Evolutionary conservation across 2,797 vertebrate genomes (phyloP), one percentile per base, ranked within the genome.

Genomic region (Peromyscus melanophrys): DNA sequence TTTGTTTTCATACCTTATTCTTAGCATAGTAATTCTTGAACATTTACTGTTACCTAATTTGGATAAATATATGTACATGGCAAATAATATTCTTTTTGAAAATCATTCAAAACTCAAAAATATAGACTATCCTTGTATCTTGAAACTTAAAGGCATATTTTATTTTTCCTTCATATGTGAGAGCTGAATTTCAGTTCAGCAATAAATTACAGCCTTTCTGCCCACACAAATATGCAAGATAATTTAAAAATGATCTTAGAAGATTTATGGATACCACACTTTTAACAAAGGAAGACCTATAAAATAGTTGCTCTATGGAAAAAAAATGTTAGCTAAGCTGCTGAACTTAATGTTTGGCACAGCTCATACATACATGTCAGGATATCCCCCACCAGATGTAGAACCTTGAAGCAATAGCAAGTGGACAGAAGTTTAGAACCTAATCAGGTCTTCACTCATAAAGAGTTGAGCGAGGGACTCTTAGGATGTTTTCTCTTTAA

Each of bases 61-160:
- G 34, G 10, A 67, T 76, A 46, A 5, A 69, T 43, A 14, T 59
- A 76, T 93, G 25, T 31, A 1, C 61, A 14, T 43, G 29, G 23
- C 71, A 34, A 95, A 43, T 29, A 91, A 61, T 2, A 2, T 31
- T 63, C n/a, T 78, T 81, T 97, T 78, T 59, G 6, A 85, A 92
- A 94, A 83, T 67, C 73, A 95, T 83, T 90, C 29, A 46, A 49
- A 80, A 17, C 75, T 97, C 27, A 94, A 91, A 84, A 84, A 37
- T 86, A 0, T 92, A 75, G 93, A 85, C 55, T 10, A 2, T 57
- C 21, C 82, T 91, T 55, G 61, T 90, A 25, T 77, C 95, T 90
- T 6, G 0, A 25, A 95, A 29, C 1, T 59, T n/a, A 2, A 87
- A 46, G 9, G 86, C 80, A 3, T 96, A 82, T 88, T 88, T 97